A percentile compares a stretch with the other conserved stretches of the same genome.
Conservation (phyloP, 2,797 vertebrate species). For the Salmo trutta region DNA sequence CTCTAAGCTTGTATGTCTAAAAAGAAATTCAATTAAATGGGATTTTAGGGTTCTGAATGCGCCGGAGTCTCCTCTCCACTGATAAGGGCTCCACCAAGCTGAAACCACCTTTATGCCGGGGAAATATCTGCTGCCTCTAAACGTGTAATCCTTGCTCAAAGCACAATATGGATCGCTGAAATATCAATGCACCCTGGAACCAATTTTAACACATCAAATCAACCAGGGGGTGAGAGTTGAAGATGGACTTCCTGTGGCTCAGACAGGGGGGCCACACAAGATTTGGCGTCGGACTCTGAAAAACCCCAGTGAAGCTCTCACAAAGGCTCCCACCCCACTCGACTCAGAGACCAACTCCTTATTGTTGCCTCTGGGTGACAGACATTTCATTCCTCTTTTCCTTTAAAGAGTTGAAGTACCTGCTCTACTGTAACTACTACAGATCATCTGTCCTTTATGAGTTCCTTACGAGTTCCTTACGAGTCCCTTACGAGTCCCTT, state of each 20-base stretch:
- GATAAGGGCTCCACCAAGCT: constrained; percentile 89
- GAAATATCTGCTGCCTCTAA: constrained; percentile 92
- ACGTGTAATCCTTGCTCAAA: constrained; percentile 93
- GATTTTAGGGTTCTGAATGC: constrained; percentile 99
- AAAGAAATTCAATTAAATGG: constrained; percentile 99
- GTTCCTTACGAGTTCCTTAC: not conserved
- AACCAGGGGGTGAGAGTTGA: constrained; percentile 83
- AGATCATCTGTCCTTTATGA: too few relatives aligned
- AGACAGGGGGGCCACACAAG: constrained; percentile 80
- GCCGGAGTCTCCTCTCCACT: constrained; percentile 87
- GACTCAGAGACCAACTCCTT: constrained; percentile 31
- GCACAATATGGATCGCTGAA: constrained; percentile 91
- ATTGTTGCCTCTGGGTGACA: constrained; percentile 32
- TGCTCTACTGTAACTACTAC: constrained; percentile 70
- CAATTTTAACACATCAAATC: constrained; percentile 97
- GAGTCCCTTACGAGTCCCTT: not conserved
- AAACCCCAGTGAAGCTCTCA: constrained; percentile 49
- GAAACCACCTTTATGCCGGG: constrained; percentile 85
- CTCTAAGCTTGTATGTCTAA: constrained; percentile 95
- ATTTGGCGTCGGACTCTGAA: constrained; percentile 47
- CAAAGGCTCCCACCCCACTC: constrained; percentile 68
- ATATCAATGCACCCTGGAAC: constrained; percentile 94
- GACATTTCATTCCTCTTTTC: constrained; percentile 19
- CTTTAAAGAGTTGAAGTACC: constrained; percentile 68
- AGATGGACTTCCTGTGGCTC: constrained; percentile 94